Conservation (phyloP, 2,113 vertebrate species). For the Apistogramma diplotaenia region DNA sequence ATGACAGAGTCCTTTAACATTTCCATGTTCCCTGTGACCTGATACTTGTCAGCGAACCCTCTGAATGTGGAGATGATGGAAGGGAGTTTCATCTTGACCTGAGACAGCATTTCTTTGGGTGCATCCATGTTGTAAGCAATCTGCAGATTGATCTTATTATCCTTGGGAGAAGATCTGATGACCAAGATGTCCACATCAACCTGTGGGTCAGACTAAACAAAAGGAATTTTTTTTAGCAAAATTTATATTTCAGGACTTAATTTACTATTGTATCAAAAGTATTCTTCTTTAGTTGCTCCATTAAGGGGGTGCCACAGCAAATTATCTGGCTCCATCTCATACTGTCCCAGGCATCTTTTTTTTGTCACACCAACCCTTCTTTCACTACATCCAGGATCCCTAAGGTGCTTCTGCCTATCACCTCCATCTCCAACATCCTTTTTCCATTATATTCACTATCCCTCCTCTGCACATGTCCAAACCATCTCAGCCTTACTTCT, state of each 20-base stretch:
- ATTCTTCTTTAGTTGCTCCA: neutral
- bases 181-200: slow-evolving; percentile 80
- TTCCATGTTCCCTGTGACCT: neutral
- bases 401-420: neutral
- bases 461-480: neutral
- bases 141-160: slow-evolving; percentile 73
- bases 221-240: neutral
- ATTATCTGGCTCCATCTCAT: neutral
- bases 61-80: slow-evolving; percentile 57
- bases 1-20: slow-evolving; percentile 41
- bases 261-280: neutral
- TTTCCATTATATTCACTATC: neutral
- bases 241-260: neutral
- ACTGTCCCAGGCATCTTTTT: neutral
- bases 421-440: neutral
- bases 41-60: slow-evolving; percentile 73
- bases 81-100: slow-evolving; percentile 73
- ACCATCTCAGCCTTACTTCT: neutral
- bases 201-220: slow-evolving; percentile 80
- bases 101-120: slow-evolving; percentile 70
- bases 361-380: neutral
- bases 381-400: neutral
- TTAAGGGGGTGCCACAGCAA: neutral
- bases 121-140: slow-evolving; percentile 80
- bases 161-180: slow-evolving; percentile 66